These are phyloP conservation scores for Upupa epops DNA, from an alignment of 2,113 vertebrate species.

Conservation along the genomic window DNA sequence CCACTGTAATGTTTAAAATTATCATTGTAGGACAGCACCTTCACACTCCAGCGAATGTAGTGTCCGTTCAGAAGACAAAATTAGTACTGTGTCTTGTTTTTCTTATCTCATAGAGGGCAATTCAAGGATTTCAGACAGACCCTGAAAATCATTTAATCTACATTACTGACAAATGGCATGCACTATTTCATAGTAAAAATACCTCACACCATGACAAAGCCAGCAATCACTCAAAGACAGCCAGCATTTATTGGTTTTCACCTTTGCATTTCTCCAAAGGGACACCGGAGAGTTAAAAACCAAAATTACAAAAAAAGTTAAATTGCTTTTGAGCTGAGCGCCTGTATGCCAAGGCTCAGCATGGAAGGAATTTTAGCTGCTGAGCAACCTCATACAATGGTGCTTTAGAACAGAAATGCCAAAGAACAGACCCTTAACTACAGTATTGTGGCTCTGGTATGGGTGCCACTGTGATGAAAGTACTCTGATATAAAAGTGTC, in stretches of 20 bases:
- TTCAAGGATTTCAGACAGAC: not conserved
- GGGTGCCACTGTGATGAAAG: conserved; percentile 74
- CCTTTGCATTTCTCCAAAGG: conserved; percentile 13
- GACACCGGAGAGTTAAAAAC: conserved; percentile 15
- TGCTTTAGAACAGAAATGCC: conserved; percentile 70
- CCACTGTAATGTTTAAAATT: not conserved
- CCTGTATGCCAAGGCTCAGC: conserved; percentile 71
- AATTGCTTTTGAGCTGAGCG: conserved; percentile 61
- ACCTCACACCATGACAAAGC: not conserved
- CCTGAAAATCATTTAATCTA: not conserved
- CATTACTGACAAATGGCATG: not conserved
- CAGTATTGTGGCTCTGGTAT: conserved; percentile 72
- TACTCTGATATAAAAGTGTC: conserved; percentile 74
- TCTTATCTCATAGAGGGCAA: not conserved
- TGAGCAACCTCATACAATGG: conserved; percentile 72
- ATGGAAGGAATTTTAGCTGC: conserved; percentile 73
- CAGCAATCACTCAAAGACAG: not conserved
- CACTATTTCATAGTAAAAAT: not conserved
- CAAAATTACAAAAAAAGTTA: conserved; percentile 65
- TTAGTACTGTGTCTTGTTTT: not conserved
- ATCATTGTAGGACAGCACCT: not conserved
- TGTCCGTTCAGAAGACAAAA: not conserved
- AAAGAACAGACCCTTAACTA: conserved; percentile 73
- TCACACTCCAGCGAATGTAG: not conserved
- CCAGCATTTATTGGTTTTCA: not conserved